Conservation (phyloP, 53 echinoderm and acorn worm species). For the Pentamera pediparva region DNA sequence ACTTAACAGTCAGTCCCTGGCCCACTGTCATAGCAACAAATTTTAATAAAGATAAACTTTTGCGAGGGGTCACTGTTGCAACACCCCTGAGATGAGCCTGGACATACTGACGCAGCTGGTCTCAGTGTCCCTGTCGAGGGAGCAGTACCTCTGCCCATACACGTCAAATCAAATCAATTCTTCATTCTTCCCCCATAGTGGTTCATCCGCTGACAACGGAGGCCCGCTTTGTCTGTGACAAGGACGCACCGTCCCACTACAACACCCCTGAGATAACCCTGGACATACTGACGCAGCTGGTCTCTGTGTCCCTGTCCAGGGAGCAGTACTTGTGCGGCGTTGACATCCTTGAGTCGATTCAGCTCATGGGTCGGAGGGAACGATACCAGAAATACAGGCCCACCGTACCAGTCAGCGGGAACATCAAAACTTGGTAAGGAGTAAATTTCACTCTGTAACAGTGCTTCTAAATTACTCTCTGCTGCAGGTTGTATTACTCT, state of each 20-base stretch:
- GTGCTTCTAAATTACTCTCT: too few species aligned
- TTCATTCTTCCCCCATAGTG: constrained; percentile 36
- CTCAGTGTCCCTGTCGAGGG: constrained; percentile 50
- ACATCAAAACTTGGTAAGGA: constrained; percentile 68
- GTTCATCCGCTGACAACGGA: constrained; percentile 72
- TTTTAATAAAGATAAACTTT: background rate
- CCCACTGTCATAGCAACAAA: background rate
- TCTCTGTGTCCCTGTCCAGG: constrained; percentile 56
- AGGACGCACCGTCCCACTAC: constrained; percentile 56
- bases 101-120: constrained; percentile 81
- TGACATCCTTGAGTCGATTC: constrained; percentile 68
- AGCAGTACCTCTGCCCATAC: background rate
- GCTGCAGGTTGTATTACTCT: too few species aligned
- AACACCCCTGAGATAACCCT: constrained; percentile 58
- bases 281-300: constrained; percentile 75
- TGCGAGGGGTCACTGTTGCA: constrained; percentile 36
- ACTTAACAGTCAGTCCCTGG: too few species aligned
- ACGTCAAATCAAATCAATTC: background rate
- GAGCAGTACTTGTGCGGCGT: constrained; percentile 72
- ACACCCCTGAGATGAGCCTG: constrained; percentile 56
- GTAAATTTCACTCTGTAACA: too few species aligned
- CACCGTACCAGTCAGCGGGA: constrained; percentile 44
- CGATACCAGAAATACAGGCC: constrained; percentile 85
- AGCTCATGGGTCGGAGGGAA: constrained; percentile 75
- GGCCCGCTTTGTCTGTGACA: constrained; percentile 75